Evolutionary conservation across 2,888 invertebrate genomes (phyloP), one percentile per base, ranked within the genome.

Genomic region (Rotaria macrura): DNA sequence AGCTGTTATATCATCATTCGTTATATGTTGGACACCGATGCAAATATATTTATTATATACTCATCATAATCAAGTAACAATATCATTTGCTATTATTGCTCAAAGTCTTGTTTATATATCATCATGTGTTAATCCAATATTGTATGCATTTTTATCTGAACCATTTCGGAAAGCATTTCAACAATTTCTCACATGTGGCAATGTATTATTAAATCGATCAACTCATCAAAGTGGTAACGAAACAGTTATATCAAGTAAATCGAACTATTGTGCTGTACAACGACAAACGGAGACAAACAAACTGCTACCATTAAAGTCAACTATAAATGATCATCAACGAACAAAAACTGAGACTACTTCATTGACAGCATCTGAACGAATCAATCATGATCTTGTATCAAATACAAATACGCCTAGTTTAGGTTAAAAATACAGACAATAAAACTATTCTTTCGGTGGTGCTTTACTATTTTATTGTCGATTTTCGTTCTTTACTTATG

Each of bases 121-220:
- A 92, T 95, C 95, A 89, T 96, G 96, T 90, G 94, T 97, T 89
- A 96, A 97, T 91, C 96, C 96, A 0, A 94, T 97, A 88, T 93
- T 97, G 84, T 97, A 97, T 92, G 96, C 96, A 7, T 95, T 96
- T 91, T 93, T 96, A 85, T 96, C 96, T 2, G 96, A 96, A 89
- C 96, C 96, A 92, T 96, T 97, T 92, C 93, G 96, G 88, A 94
- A 95, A 79, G n/a, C 79, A 79, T 79, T 79, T 79, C 25, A 43
- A 43, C 43, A 79, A 79, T 43, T 79, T 40, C 43, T 79, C 25
- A 79, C 79, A 79, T 79, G 79, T 79, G 23, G 25, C 9, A 79
- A 40, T 43, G 2, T 65, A 1, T 20, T 65, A 34, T 65, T 34
- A 34, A 65, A 65, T 65, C 65, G 34, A 34, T 29, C 29, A 57